Base-by-base conservation (phyloP, 2,888 invertebrate species). In the Cheilosia urbana region DNA sequence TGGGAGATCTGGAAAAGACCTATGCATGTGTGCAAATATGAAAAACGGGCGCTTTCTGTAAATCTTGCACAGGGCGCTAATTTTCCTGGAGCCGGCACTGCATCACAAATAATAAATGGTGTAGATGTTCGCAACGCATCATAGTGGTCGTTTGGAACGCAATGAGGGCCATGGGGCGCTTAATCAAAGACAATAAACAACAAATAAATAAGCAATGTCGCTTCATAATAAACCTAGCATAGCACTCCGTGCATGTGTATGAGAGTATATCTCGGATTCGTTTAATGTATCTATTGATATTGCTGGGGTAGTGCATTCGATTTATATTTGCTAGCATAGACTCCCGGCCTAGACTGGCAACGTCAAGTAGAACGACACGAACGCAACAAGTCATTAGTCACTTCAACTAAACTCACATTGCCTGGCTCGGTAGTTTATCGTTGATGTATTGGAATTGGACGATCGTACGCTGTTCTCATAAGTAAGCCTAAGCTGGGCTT, bases 81-180 rank as follows among this genome's bases (percentile, higher is more conserved):
- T 21, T 21, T 21, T 1, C 1, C 21, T 21, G 21, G 21, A 21
- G 21, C 21, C 2, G 21, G 21, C 1, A 21, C 21, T 21, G 21
- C 2, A 60, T 21, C 24, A 24, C 62, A 69, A 45, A 45, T 76
- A 30, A 30, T 30, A 30, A 30, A 76, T 34, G 71, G 66, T 72
- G 37, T 37, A 37, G 37, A 71, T 82, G 69, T 71, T 82, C 71
- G 69, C 75, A 81, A 77, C 71, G 69, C 75, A 81, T 81, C 68
- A 34, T 47, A n/a, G 45, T 45, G 37, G 17, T 17, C 81, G 51
- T 19, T 24, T 27, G 76, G 63, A 71, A 76, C 55, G 63, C 53
- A 66, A 65, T 72, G 76, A 81, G 81, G 78, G 37, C 13, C 37
- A 13, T 37, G 37, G 37, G 37, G 72, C 72, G 72, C 78, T 82